Percentiles rank a stretch among this genome's conserved stretches.
Evolutionary conservation across 2,888 invertebrate genomes (phyloP).

Genomic region (Julus scanicus): DNA sequence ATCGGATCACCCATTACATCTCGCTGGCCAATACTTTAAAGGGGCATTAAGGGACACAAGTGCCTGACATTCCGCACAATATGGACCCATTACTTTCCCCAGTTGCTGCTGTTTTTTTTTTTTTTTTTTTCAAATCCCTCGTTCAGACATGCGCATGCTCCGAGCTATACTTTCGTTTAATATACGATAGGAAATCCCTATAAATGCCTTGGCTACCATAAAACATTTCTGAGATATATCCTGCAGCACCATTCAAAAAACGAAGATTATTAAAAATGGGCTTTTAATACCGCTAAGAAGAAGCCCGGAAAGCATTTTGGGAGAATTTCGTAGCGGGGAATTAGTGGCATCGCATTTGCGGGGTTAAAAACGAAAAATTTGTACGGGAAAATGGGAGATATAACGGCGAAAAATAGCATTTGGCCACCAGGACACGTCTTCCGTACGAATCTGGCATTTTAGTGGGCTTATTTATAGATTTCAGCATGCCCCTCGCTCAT

Average conservation of each 20-base stretch:
- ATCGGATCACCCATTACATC: slow-evolving; percentile 32
- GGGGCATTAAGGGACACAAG: slow-evolving; percentile 35
- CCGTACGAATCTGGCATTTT: slow-evolving; percentile 40
- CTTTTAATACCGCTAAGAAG: slow-evolving; percentile 39
- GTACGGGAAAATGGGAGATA: neutral
- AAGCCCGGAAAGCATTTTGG: slow-evolving; percentile 16
- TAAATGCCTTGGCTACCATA: slow-evolving; percentile 35
- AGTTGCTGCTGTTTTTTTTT: slow-evolving; percentile 16
- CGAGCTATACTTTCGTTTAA: neutral
- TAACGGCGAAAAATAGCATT: slow-evolving; percentile 28
- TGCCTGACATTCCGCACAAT: slow-evolving; percentile 34
- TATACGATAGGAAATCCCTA: slow-evolving; percentile 45
- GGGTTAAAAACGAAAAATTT: slow-evolving; percentile 5
- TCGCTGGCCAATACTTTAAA: slow-evolving; percentile 43
- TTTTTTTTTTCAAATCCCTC: neutral
- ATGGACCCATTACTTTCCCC: slow-evolving; percentile 43
- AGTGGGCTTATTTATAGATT: slow-evolving; percentile 41
- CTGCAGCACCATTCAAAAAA: slow-evolving; percentile 40
- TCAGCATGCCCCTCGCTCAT: slow-evolving; percentile 6
- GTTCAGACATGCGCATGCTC: neutral
- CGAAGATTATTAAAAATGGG: slow-evolving; percentile 45
- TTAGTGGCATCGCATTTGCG: neutral
- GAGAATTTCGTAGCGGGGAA: neutral
- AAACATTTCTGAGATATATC: slow-evolving; percentile 44
- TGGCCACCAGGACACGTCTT: slow-evolving; percentile 45